A percentile compares a stretch with the other conserved stretches of the same genome.
phyloP scores from a whole-genome alignment of 2,113 vertebrate species.

The Bos javanicus region DNA sequence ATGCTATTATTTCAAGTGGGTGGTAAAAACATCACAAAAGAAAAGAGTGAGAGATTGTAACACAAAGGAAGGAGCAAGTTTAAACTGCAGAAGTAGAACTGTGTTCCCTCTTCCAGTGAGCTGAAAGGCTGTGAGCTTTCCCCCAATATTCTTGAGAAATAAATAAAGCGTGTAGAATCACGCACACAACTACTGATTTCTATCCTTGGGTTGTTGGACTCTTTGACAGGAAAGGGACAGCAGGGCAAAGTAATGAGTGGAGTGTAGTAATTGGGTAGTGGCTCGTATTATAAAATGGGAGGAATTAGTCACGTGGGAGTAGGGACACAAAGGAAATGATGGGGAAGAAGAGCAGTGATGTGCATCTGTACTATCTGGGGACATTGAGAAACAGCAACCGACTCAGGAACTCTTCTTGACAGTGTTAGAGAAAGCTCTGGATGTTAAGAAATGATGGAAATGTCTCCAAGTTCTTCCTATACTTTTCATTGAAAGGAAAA shows the following conservation, averaged over 20 bases:
- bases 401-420: neutral
- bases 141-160: neutral
- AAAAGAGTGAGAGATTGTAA: neutral
- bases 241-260: neutral
- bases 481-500: neutral
- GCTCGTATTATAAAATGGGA: neutral
- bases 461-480: neutral
- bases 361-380: neutral
- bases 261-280: neutral
- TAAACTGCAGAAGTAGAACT: neutral
- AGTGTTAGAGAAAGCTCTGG: neutral
- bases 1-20: neutral
- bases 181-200: neutral
- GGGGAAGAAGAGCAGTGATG: neutral
- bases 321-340: neutral
- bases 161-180: neutral
- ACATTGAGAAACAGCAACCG: neutral
- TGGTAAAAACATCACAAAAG: neutral
- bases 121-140: neutral
- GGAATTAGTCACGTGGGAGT: slow-evolving; percentile 19
- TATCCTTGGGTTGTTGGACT: neutral
- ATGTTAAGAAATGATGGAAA: neutral
- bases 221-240: neutral
- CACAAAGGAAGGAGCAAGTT: neutral
- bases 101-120: neutral